phyloP scores from a whole-genome alignment of 2,113 vertebrate genomes.

The Peromyscus polionotus region DNA sequence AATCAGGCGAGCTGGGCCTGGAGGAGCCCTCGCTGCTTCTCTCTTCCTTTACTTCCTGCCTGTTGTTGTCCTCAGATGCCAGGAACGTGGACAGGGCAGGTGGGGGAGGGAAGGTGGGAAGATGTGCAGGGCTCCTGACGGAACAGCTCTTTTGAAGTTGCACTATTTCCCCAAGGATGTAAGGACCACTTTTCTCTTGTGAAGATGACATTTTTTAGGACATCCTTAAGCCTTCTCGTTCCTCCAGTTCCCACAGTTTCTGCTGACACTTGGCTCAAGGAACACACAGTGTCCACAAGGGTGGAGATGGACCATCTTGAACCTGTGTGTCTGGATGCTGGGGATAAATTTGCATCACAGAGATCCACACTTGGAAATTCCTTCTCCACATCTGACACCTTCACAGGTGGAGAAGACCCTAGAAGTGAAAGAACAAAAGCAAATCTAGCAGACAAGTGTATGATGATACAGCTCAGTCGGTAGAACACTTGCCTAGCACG shows the following conservation, averaged over 20 bases:
- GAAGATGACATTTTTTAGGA: no score
- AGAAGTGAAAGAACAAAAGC: not conserved
- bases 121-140: not conserved
- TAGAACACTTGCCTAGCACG: not conserved
- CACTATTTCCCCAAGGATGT: no score
- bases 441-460: not conserved
- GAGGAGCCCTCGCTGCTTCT: not conserved
- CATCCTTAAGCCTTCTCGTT: no score
- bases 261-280: no score
- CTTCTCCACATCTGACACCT: not conserved
- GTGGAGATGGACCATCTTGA: no score
- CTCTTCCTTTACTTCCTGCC: not conserved
- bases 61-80: not conserved
- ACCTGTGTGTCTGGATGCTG: no score
- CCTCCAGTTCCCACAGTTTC: no score
- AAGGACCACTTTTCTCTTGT: no score
- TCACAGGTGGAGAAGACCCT: not conserved
- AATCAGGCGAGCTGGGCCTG: not conserved
- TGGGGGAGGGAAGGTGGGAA: not conserved
- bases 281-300: no score
- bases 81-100: not conserved
- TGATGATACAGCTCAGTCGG: not conserved
- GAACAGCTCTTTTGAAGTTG: no score
- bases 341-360: no score
- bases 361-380: no score